phyloP scores from a whole-genome alignment of 2,113 vertebrate genomes.

The Tor tambroides region DNA sequence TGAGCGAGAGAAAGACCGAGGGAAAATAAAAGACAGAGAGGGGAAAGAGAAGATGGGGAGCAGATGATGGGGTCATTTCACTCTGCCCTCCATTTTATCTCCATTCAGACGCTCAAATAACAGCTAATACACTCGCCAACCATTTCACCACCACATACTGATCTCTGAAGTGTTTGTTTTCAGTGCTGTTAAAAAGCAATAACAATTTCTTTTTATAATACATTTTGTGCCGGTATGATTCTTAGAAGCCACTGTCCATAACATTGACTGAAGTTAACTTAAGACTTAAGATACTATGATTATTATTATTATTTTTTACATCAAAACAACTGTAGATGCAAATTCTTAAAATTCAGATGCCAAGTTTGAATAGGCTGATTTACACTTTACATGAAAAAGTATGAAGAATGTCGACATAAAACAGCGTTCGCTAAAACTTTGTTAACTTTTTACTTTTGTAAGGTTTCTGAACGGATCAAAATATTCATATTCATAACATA shows the following conservation, averaged over 20 bases:
- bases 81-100: constrained; percentile 27
- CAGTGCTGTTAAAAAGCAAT: background rate
- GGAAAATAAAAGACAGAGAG: constrained; percentile 5
- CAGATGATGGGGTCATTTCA: constrained; percentile 46
- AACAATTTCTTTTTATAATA: background rate
- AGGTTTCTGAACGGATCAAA: too few species aligned
- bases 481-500: background rate
- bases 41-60: constrained; percentile 15
- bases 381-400: too few species aligned
- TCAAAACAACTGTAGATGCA: too few species aligned
- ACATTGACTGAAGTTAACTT: background rate
- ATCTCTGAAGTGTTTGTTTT: background rate
- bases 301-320: too few species aligned
- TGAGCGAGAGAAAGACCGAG: too few species aligned
- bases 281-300: too few species aligned
- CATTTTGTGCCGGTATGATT: background rate
- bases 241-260: background rate
- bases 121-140: background rate
- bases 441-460: too few species aligned
- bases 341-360: too few species aligned
- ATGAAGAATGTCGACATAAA: too few species aligned
- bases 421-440: too few species aligned
- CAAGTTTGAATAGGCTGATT: too few species aligned
- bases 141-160: background rate
- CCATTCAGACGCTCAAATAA: constrained; percentile 39